These are phyloP conservation scores for Chironomus riparius DNA, from an alignment of 2,888 invertebrate genomes.

Conservation along the genomic window DNA sequence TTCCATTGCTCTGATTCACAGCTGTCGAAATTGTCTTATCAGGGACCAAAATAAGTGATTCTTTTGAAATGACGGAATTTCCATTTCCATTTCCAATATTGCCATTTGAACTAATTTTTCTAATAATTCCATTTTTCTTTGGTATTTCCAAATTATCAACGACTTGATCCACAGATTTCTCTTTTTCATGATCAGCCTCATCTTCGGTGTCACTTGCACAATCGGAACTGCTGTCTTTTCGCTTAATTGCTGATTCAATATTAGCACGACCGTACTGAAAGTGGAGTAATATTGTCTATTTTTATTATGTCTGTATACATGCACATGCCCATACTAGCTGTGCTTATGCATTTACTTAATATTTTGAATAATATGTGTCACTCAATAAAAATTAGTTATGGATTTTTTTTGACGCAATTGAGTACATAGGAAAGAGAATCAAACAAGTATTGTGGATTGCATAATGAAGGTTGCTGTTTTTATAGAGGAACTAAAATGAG, in stretches of 20 bases:
- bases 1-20: constrained; percentile 25
- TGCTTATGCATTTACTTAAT: no score
- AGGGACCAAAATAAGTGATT: constrained; percentile 64
- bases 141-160: constrained; percentile 36
- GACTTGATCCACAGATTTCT: constrained; percentile 37
- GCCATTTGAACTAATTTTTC: constrained; percentile 28
- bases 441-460: no score
- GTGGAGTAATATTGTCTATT: neutral
- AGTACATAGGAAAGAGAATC: no score
- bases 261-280: constrained; percentile 73
- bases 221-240: constrained; percentile 41
- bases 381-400: no score
- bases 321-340: no score
- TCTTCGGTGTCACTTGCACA: constrained; percentile 39
- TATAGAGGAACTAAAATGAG: no score
- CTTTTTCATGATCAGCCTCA: constrained; percentile 44
- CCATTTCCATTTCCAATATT: constrained; percentile 36
- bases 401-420: no score
- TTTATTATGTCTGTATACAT: no score
- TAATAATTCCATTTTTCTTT: constrained; percentile 39
- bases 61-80: constrained; percentile 61
- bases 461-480: no score
- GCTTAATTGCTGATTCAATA: constrained; percentile 56
- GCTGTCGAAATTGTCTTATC: constrained; percentile 38
- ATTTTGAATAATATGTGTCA: no score